phyloP scores from a whole-genome alignment of 2,888 invertebrate species.

The Antheraea yamamai region DNA sequence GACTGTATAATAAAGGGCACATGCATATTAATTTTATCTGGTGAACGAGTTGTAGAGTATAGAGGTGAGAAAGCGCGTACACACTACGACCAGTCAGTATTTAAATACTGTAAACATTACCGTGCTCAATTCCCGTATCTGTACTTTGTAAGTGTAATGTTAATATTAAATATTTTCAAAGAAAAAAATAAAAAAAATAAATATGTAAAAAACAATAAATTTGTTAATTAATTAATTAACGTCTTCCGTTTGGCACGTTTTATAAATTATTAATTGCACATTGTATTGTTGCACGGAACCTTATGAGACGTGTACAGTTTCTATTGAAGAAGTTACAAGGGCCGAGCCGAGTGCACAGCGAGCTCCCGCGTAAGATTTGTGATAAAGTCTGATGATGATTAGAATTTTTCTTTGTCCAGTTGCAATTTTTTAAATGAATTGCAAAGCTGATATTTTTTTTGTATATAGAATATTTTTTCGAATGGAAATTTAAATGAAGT shows the following conservation, averaged over 20 bases:
- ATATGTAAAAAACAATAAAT: slow-evolving; percentile 88
- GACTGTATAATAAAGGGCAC: not conserved
- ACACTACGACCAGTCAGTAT: slow-evolving; percentile 52
- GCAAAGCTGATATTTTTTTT: slow-evolving; percentile 76
- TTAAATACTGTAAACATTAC: slow-evolving; percentile 63
- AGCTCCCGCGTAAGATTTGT: slow-evolving; percentile 74
- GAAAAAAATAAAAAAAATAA: too few relatives aligned
- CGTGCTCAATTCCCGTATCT: slow-evolving; percentile 80
- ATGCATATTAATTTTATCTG: not conserved
- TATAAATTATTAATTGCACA: slow-evolving; percentile 70
- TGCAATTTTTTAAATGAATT: slow-evolving; percentile 68
- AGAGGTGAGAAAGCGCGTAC: slow-evolving; percentile 25
- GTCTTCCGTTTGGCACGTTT: slow-evolving; percentile 82
- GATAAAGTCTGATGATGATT: slow-evolving; percentile 62
- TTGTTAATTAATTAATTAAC: slow-evolving; percentile 89
- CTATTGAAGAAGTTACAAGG: slow-evolving; percentile 47
- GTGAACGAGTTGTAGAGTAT: not conserved
- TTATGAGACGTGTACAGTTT: slow-evolving; percentile 48
- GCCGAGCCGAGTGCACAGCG: slow-evolving; percentile 73
- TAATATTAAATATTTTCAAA: slow-evolving; percentile 70
- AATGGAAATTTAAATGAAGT: slow-evolving; percentile 78
- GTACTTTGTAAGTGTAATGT: slow-evolving; percentile 76
- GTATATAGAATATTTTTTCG: slow-evolving; percentile 76
- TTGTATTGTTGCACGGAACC: slow-evolving; percentile 66
- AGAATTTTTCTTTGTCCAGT: slow-evolving; percentile 60